These are phyloP conservation scores for Saturnia pavonia DNA, from an alignment of 2,888 invertebrate species.

Conservation along the genomic window DNA sequence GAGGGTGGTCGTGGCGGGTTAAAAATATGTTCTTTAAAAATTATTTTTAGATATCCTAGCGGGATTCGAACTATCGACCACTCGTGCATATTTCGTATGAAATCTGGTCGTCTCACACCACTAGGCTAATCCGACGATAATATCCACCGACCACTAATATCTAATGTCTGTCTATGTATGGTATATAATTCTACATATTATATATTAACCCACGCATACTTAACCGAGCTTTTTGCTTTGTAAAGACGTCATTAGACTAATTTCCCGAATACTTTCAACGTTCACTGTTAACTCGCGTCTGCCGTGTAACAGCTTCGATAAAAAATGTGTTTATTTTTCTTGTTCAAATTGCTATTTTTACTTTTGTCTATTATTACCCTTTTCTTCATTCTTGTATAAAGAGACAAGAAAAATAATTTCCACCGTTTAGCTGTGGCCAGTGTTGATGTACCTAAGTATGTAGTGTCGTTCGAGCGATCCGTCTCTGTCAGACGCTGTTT, in stretches of 20 bases:
- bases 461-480: constrained; percentile 29
- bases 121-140: too few relatives aligned
- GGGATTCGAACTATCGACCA: too few relatives aligned
- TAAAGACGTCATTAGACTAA: not conserved
- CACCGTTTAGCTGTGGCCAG: not conserved
- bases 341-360: not conserved
- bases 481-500: constrained; percentile 39
- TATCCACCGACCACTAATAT: too few relatives aligned
- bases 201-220: too few relatives aligned
- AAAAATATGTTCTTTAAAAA: too few relatives aligned
- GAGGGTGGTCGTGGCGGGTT: too few relatives aligned
- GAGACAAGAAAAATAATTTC: not conserved
- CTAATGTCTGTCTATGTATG: too few relatives aligned
- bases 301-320: not conserved
- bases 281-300: not conserved
- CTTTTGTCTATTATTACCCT: not conserved
- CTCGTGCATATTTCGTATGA: too few relatives aligned
- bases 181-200: too few relatives aligned
- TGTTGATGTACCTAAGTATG: not conserved
- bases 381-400: not conserved
- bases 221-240: too few relatives aligned
- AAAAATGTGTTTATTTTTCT: not conserved
- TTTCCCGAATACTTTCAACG: not conserved
- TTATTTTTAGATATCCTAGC: too few relatives aligned
- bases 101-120: too few relatives aligned